phyloP scores from a whole-genome alignment of 2,113 vertebrate genomes.

The Bos indicus region DNA sequence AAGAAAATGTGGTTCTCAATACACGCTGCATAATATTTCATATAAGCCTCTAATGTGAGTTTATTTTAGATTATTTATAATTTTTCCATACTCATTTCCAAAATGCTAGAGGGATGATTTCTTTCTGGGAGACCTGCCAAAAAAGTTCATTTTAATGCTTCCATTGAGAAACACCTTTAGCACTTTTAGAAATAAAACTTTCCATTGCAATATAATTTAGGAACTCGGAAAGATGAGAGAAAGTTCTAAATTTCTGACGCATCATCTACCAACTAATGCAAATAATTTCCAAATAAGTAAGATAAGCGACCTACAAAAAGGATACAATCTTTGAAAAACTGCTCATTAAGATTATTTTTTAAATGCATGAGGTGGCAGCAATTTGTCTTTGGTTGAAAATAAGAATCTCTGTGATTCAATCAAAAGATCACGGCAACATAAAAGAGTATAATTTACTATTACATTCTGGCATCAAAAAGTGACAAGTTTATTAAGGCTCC shows the following conservation, averaged over 20 bases:
- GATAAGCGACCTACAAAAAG: neutral
- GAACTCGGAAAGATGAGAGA: neutral
- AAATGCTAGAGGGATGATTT: neutral
- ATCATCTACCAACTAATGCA: neutral
- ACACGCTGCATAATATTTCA: neutral
- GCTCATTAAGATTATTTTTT: neutral
- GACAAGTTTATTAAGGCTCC: neutral
- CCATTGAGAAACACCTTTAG: conserved; percentile 31
- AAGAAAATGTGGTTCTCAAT: neutral
- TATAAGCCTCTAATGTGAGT: neutral
- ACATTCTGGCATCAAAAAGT: neutral
- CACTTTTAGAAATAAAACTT: conserved; percentile 28
- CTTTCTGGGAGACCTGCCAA: conserved; percentile 46
- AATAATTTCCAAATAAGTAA: neutral
- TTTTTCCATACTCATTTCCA: conserved; percentile 33
- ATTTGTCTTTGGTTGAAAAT: neutral
- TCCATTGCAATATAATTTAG: conserved; percentile 1
- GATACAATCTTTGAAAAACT: neutral
- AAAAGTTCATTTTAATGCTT: conserved; percentile 40
- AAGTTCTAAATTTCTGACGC: neutral
- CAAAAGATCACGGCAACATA: neutral
- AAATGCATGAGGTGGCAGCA: neutral
- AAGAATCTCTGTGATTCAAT: neutral
- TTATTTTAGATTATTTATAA: conserved; percentile 42
- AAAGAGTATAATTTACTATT: neutral